Base-by-base conservation (phyloP, 2,888 invertebrate genomes). In the Apoderus coryli region DNA sequence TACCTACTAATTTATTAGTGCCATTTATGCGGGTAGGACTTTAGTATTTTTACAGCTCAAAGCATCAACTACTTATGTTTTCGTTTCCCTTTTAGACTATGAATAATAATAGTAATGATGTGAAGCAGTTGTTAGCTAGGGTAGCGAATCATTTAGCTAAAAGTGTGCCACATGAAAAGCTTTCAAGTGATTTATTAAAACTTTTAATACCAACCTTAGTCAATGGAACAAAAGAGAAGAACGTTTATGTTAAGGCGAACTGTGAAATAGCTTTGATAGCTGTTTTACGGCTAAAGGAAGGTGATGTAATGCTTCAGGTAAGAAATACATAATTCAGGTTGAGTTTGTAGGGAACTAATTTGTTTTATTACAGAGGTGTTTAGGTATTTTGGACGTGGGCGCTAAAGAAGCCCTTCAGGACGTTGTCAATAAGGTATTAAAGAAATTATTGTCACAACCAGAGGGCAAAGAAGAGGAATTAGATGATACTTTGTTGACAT, bases 211-310 rank as follows among this genome's bases (percentile, higher is more conserved):
- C 95, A 1, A 84, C 86, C 61, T 65, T 96, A 44, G 93, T 96
- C 29, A 96, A 93, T 63, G 96, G 96, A 39, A 92, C 93, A 35
- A 95, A 95, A 64, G 96, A 96, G 63, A 95, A 93, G 64, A 95
- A 95, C 62, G 76, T 86, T 27, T 82, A 86, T 53, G 95, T 96
- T 23, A 82, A 88, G 57, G 80, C 86, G 22, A 86, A 88, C 61
- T 84, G 92, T 22, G 96, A 96, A 67, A 72, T 82, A 39, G 92
- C 93, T 5, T 67, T 96, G 28, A 75, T 93, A 27, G 75, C 84
- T 29, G 70, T 93, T 42, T 68, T 96, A 42, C 71, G 77, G 35
- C 65, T 95, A 41, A 71, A 79, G 43, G 65, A 75, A 31, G 80
- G 80, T 30, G 79, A 81, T 32, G 60, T 64, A 33, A 72, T 73